These are phyloP conservation scores for Aurelia sp. DNA, from an alignment of 30 jellyfish, hydroid and myxozoan species.

Conservation along the genomic window DNA sequence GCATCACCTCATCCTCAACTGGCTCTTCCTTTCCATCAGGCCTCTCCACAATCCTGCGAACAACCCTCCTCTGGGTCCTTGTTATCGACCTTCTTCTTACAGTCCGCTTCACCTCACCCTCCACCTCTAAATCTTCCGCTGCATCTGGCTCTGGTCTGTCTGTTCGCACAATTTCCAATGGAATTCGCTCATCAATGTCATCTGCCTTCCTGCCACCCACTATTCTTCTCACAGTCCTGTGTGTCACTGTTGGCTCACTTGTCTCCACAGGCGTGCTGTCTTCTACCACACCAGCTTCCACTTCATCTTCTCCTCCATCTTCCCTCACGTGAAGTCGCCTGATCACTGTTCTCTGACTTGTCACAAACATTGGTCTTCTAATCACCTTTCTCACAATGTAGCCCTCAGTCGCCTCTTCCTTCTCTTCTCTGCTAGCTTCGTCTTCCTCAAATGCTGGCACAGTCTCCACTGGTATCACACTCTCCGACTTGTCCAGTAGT, in stretches of 20 bases:
- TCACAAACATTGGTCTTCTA: conserved; percentile 75
- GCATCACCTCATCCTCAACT: conserved; percentile 55
- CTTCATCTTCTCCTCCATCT: conserved; percentile 55
- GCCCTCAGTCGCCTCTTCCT: conserved; percentile 41
- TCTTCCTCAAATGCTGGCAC: conserved; percentile 21
- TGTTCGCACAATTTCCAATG: conserved; percentile 69
- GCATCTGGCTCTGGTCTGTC: conserved; percentile 75
- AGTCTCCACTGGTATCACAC: conserved; percentile 21
- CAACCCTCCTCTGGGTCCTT: conserved; percentile 74
- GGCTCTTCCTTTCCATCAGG: conserved; percentile 31
- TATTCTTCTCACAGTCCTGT: conserved; percentile 74
- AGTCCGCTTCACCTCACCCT: conserved; percentile 72
- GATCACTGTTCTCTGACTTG: conserved; percentile 77
- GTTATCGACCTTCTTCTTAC: conserved; percentile 76
- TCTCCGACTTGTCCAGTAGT: conserved; percentile 9
- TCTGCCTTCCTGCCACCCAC: conserved; percentile 29
- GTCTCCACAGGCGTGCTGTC: conserved; percentile 36
- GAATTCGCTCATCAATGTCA: conserved; percentile 54
- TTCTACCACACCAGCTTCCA: conserved; percentile 58
- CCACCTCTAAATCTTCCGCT: conserved; percentile 58
- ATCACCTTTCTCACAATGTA: conserved; percentile 61
- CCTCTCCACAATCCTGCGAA: conserved; percentile 68
- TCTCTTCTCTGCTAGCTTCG: conserved; percentile 15
- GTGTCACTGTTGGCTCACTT: conserved; percentile 60
- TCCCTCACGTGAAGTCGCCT: conserved; percentile 26